Percentiles rank a stretch among this genome's conserved stretches.
Conservation (phyloP, 2,888 invertebrate species). For the Leptinotarsa haldemani region DNA sequence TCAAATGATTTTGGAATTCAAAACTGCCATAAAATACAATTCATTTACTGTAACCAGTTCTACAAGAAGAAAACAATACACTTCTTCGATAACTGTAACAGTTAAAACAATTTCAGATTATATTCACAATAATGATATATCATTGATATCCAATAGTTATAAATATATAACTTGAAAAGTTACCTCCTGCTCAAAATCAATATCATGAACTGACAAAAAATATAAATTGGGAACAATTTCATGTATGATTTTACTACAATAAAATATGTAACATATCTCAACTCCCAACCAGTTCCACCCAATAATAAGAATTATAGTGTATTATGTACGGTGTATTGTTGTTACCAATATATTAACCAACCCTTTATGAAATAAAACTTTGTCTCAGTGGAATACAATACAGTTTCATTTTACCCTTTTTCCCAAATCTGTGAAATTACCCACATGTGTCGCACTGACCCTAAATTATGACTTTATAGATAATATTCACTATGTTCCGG, state of each 20-base stretch:
- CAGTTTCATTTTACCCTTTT: conserved; percentile 54
- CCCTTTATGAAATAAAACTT: conserved; percentile 55
- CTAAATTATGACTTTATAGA: conserved; percentile 55
- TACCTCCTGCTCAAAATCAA: no score
- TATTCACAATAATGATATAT: no score
- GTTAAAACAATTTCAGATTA: no score
- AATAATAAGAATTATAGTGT: conserved; percentile 42
- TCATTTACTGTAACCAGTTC: no score
- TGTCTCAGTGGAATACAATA: conserved; percentile 56
- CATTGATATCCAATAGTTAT: no score
- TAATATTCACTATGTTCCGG: conserved; percentile 42
- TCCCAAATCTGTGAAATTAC: conserved; percentile 57
- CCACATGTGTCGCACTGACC: conserved; percentile 55
- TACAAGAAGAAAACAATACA: no score
- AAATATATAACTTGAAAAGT: no score
- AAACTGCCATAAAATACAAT: no score
- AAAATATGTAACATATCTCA: conserved; percentile 42
- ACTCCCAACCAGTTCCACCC: conserved; percentile 47
- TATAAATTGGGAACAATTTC: conserved; percentile 1
- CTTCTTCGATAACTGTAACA: no score
- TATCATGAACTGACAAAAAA: background rate
- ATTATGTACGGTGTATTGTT: conserved; percentile 51
- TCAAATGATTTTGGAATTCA: no score
- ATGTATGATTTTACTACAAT: background rate
- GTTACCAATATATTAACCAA: conserved; percentile 43